Evolutionary conservation across 2,113 vertebrate genomes (phyloP).

Genomic region (Eulemur rufifrons): DNA sequence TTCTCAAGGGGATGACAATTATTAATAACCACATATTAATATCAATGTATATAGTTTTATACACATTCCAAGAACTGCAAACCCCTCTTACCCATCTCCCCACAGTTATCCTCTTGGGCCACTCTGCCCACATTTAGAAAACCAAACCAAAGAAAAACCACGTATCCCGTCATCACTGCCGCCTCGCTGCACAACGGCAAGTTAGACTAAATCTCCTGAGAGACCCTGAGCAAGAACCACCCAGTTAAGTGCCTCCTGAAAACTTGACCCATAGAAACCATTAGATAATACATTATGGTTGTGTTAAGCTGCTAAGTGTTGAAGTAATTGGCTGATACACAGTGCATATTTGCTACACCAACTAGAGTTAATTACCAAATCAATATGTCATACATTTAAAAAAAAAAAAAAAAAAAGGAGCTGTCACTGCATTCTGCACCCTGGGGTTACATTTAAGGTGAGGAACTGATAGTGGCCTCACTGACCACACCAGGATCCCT

Average conservation of each 20-base stretch:
- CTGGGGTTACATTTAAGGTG: background rate
- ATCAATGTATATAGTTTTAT: background rate
- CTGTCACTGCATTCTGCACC: background rate
- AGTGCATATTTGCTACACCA: background rate
- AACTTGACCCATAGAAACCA: background rate
- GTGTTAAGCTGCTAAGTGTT: background rate
- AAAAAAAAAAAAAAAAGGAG: background rate
- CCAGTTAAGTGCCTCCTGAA: background rate
- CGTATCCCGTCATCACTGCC: background rate
- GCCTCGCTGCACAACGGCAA: background rate
- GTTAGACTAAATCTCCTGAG: background rate
- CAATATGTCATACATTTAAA: background rate
- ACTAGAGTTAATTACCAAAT: background rate
- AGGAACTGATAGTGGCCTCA: background rate
- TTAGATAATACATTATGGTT: background rate
- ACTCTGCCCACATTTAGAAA: conserved; percentile 17
- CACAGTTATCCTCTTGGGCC: background rate
- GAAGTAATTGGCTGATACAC: background rate
- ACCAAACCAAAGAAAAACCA: conserved; percentile 62
- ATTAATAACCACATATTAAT: background rate
- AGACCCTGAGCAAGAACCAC: background rate
- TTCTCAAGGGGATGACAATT: background rate
- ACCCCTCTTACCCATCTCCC: background rate
- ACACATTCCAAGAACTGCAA: background rate
- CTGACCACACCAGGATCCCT: background rate